These are phyloP conservation scores for Hydractinia symbiolongicarpus DNA, from an alignment of 30 jellyfish, hydroid and myxozoan species.

Conservation along the genomic window DNA sequence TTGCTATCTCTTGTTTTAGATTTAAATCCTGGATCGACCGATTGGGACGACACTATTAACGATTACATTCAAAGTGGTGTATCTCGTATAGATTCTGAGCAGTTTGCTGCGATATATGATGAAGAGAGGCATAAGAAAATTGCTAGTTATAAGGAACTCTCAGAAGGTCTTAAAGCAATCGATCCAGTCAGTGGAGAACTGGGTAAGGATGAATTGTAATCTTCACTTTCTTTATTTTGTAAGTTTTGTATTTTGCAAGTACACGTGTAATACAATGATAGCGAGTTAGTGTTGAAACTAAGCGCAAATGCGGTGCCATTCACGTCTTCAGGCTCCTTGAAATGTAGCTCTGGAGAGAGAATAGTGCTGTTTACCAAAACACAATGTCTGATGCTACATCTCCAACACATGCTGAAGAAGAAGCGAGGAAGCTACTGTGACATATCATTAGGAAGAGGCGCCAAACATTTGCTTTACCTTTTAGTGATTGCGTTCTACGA, in stretches of 20 bases:
- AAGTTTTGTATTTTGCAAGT: not conserved
- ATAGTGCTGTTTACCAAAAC: too few species aligned
- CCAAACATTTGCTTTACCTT: too few species aligned
- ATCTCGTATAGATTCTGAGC: not conserved
- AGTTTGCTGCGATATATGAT: not conserved
- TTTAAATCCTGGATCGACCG: slow-evolving; percentile 9
- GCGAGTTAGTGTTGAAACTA: too few species aligned
- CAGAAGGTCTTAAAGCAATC: slow-evolving; percentile 7
- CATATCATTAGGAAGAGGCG: too few species aligned
- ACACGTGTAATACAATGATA: too few species aligned
- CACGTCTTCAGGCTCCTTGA: too few species aligned
- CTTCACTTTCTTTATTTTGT: not conserved
- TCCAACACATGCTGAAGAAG: too few species aligned
- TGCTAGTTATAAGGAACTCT: not conserved
- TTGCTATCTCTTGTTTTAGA: not conserved
- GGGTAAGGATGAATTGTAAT: not conserved
- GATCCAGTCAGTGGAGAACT: slow-evolving; percentile 15
- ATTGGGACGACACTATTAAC: not conserved
- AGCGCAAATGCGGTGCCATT: too few species aligned
- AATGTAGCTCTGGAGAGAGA: too few species aligned
- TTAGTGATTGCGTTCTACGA: too few species aligned
- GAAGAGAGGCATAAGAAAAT: not conserved
- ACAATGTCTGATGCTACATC: too few species aligned
- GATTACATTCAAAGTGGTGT: not conserved
- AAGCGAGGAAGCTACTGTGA: too few species aligned